Base-by-base conservation (phyloP, 2,113 vertebrate species). In the Dermatemys mawii region DNA sequence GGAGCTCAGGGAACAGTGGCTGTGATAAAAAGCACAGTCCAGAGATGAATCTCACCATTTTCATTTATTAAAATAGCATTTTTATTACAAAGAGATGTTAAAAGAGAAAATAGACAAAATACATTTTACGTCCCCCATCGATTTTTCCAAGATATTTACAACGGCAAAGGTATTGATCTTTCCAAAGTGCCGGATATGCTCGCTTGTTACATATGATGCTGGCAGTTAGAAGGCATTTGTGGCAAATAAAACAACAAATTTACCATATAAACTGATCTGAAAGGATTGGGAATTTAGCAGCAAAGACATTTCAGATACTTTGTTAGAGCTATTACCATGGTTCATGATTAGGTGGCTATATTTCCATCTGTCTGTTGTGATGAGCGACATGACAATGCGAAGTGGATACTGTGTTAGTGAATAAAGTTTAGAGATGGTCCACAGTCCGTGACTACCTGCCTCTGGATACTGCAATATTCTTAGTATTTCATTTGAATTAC, bases 91-190 rank as follows among this genome's bases (percentile, higher is more conserved):
- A 92, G 92, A 95, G 90, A 93, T 44, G 90, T 12, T 93, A 57
- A 80, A 63, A 95, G 89, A 32, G 85, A 93, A 95, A 94, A 90
- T 35, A 93, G 93, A 57, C 2, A 6, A 41, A 92, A 92, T 84
- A 46, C 92, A 55, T 93, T 90, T 57, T 7, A 4, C 55, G 32
- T 46, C 87, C 85, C 78, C 41, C 97, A 96, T 94, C 12, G 94
- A 96, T 95, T 92, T 53, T 80, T 89, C 92, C 0, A 2, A 90
- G 94, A 78, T 94, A 93, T 96, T 96, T 96, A 92, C 94, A 95
- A 2, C 92, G 19, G 27, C 90, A 88, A 93, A 44, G 95, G 10
- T 54, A 96, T 95, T n/a, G 95, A 97, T 97, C 96, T 78, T 87
- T 93, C 24, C 67, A 1, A 48, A 93, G 90, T 54, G 96, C 96